Conservation (phyloP, 1,140 invertebrate species). For the Papilio polyxenes region DNA sequence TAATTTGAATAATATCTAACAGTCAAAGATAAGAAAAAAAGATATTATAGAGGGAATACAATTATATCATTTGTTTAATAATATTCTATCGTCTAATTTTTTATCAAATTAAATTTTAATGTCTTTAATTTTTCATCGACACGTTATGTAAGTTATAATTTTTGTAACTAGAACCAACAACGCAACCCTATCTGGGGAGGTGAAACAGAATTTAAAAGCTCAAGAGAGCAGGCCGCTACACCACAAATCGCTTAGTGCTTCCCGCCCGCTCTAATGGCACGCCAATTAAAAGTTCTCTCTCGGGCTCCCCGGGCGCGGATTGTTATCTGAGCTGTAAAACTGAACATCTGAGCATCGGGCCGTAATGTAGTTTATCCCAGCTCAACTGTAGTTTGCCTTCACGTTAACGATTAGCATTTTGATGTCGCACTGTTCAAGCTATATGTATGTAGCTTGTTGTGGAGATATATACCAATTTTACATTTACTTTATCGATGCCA, state of each 20-base stretch:
- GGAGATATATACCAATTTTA: neutral
- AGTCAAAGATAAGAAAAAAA: no score
- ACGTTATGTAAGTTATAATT: neutral
- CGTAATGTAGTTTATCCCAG: slow-evolving; percentile 75
- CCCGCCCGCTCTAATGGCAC: slow-evolving; percentile 77
- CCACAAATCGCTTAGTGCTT: slow-evolving; percentile 80
- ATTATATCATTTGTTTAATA: no score
- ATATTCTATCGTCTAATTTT: no score
- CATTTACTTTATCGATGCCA: neutral
- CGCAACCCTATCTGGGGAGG: slow-evolving; percentile 59
- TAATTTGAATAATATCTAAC: no score
- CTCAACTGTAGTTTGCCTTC: slow-evolving; percentile 54
- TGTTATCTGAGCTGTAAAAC: slow-evolving; percentile 75
- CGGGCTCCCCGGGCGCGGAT: slow-evolving; percentile 68
- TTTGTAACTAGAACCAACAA: slow-evolving; percentile 52
- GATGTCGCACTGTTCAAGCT: slow-evolving; percentile 54
- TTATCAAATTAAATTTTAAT: neutral
- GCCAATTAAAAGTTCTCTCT: slow-evolving; percentile 78
- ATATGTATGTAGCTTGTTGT: neutral
- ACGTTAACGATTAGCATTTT: slow-evolving; percentile 71
- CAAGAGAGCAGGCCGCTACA: slow-evolving; percentile 77
- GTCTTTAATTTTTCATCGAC: neutral
- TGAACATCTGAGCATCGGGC: slow-evolving; percentile 70
- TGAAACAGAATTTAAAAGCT: slow-evolving; percentile 79
- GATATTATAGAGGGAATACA: no score